These are phyloP conservation scores for Cheiracanthium punctorium DNA, from an alignment of 2,888 invertebrate species.

Conservation along the genomic window DNA sequence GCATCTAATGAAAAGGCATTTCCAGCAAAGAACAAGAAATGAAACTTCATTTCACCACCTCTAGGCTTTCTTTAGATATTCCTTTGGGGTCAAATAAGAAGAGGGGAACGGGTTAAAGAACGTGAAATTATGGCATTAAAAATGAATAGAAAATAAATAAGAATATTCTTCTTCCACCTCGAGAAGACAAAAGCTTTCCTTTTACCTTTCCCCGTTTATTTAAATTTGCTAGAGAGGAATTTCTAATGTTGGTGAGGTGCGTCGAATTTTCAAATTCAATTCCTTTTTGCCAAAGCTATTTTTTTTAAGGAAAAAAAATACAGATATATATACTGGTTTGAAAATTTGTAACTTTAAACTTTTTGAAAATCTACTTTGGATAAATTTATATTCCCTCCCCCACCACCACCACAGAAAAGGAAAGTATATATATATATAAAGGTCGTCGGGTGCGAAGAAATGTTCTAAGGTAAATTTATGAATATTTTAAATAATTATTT, in stretches of 20 bases:
- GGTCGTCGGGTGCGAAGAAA: no score
- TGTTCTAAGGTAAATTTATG: no score
- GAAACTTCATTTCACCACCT: not conserved
- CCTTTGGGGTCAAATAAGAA: not conserved
- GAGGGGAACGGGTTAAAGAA: not conserved
- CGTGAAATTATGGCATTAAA: slow-evolving; percentile 19
- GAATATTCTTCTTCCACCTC: not conserved
- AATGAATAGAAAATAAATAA: slow-evolving; percentile 17
- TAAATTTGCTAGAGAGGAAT: not conserved
- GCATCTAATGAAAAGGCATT: slow-evolving; percentile 25
- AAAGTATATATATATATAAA: no score
- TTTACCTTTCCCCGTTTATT: not conserved
- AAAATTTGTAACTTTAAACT: not conserved
- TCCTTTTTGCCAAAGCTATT: not conserved
- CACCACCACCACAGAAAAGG: not conserved
- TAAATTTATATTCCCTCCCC: no score
- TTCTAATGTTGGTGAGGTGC: not conserved
- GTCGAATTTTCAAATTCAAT: slow-evolving; percentile 7
- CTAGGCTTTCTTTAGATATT: not conserved
- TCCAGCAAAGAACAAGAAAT: not conserved
- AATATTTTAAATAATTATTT: no score
- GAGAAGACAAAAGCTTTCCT: not conserved
- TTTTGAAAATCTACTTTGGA: not conserved
- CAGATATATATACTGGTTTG: not conserved
- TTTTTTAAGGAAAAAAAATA: not conserved